Evolutionary conservation across 1,140 invertebrate genomes (phyloP).

Genomic region (Apis laboriosa): DNA sequence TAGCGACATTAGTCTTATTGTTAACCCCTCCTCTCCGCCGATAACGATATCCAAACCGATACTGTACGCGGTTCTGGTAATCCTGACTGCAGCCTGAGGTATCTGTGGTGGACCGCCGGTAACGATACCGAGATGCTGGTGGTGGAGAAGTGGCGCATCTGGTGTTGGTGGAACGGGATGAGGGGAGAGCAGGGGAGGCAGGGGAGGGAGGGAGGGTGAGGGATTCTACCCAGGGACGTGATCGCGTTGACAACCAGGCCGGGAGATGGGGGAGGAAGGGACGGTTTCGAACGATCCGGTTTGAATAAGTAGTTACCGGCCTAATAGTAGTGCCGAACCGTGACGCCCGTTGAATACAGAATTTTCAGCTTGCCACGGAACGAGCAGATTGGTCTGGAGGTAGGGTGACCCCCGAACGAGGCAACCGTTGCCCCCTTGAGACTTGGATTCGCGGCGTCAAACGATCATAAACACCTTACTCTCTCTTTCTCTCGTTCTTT

Average conservation of each 20-base stretch:
- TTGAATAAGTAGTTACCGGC: slow-evolving; percentile 80
- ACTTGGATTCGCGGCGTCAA: slow-evolving; percentile 53
- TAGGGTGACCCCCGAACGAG: slow-evolving; percentile 1
- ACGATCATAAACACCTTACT: slow-evolving; percentile 66
- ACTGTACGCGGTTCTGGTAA: background rate
- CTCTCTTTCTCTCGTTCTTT: background rate
- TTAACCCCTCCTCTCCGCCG: background rate
- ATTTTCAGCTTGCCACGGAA: slow-evolving; percentile 57
- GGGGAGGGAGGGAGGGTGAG: background rate
- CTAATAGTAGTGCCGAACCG: slow-evolving; percentile 76
- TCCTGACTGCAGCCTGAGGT: slow-evolving; percentile 7
- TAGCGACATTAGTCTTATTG: slow-evolving; percentile 43
- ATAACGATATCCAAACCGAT: slow-evolving; percentile 30
- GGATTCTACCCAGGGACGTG: slow-evolving; percentile 68
- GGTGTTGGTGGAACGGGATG: slow-evolving; percentile 46
- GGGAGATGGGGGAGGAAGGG: slow-evolving; percentile 16
- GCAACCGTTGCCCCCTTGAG: background rate
- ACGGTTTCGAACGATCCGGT: slow-evolving; percentile 72
- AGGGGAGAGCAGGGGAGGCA: no score
- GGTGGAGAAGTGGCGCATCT: slow-evolving; percentile 34
- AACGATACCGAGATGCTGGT: slow-evolving; percentile 25
- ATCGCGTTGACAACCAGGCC: slow-evolving; percentile 73
- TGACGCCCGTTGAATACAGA: slow-evolving; percentile 76
- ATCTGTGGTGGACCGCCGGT: slow-evolving; percentile 15
- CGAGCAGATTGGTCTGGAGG: slow-evolving; percentile 52